These are phyloP conservation scores for Chesias legatella DNA, from an alignment of 2,888 invertebrate species.

Conservation along the genomic window DNA sequence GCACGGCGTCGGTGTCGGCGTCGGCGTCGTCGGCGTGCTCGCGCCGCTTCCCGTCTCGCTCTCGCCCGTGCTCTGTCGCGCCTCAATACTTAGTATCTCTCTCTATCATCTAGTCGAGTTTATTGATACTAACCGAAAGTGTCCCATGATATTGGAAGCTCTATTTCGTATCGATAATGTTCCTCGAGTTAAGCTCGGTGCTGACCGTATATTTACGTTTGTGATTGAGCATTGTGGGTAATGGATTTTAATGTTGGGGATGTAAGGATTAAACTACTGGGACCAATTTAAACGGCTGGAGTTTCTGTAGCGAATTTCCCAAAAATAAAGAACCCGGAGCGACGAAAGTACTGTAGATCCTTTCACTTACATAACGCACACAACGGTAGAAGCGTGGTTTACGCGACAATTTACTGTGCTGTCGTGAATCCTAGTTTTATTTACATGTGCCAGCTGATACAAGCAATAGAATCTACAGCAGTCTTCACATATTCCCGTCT, in stretches of 20 bases:
- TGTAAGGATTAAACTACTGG: no score
- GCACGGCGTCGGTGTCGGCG: constrained; percentile 29
- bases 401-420: constrained; percentile 27
- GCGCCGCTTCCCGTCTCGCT: constrained; percentile 30
- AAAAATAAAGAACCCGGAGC: constrained; percentile 14
- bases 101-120: constrained; percentile 8
- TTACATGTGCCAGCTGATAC: constrained; percentile 44
- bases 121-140: no score
- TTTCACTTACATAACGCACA: constrained; percentile 38
- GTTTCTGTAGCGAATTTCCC: constrained; percentile 12
- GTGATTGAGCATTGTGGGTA: no score
- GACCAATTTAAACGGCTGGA: no score
- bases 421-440: constrained; percentile 35
- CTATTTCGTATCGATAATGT: no score
- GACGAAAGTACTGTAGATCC: constrained; percentile 45
- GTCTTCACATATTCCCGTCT: constrained; percentile 25
- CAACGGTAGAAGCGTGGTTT: constrained; percentile 18
- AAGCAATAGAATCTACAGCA: constrained; percentile 63
- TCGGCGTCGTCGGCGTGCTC: constrained; percentile 47
- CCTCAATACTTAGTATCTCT: constrained; percentile 51
- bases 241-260: no score
- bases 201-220: no score
- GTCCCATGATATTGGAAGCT: no score
- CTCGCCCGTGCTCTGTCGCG: constrained; percentile 60
- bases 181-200: no score